These are phyloP conservation scores for Drosophila mulleri DNA, from an alignment of 2,888 invertebrate species.

Conservation along the genomic window DNA sequence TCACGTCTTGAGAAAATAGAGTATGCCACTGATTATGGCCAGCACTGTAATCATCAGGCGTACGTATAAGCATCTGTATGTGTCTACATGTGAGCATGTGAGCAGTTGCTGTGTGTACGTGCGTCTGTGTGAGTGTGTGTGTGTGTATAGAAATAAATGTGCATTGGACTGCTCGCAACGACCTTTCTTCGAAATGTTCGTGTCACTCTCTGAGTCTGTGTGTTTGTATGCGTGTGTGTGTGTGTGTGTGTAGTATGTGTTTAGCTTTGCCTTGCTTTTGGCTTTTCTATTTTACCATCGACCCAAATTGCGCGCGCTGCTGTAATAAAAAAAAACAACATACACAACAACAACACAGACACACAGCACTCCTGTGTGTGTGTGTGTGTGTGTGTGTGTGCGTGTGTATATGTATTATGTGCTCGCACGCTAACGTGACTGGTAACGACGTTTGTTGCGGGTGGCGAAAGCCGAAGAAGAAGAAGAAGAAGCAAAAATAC, in stretches of 20 bases:
- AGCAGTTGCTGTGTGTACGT: background rate
- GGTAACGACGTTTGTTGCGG: constrained; percentile 76
- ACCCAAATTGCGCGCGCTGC: constrained; percentile 77
- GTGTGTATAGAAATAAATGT: constrained; percentile 50
- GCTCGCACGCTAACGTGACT: constrained; percentile 74
- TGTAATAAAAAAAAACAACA: constrained; percentile 56
- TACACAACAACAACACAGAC: constrained; percentile 22
- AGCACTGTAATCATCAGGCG: constrained; percentile 15
- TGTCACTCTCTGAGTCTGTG: constrained; percentile 10
- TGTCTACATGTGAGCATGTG: background rate
- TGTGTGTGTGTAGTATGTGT: constrained; percentile 33
- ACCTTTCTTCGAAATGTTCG: constrained; percentile 61
- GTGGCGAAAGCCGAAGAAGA: constrained; percentile 49
- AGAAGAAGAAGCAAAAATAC: constrained; percentile 34
- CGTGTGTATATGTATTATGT: constrained; percentile 38
- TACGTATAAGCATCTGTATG: constrained; percentile 11
- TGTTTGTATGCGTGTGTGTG: constrained; percentile 16
- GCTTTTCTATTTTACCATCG: constrained; percentile 81
- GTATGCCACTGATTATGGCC: background rate
- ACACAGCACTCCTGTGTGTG: constrained; percentile 20
- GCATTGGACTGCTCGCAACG: constrained; percentile 64
- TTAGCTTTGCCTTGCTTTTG: constrained; percentile 70
- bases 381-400: constrained; percentile 14
- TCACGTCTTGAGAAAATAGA: background rate
- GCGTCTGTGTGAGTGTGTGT: constrained; percentile 10